These are phyloP conservation scores for Pseudachorutes palmiensis DNA, from an alignment of 1,140 invertebrate genomes.

Conservation along the genomic window DNA sequence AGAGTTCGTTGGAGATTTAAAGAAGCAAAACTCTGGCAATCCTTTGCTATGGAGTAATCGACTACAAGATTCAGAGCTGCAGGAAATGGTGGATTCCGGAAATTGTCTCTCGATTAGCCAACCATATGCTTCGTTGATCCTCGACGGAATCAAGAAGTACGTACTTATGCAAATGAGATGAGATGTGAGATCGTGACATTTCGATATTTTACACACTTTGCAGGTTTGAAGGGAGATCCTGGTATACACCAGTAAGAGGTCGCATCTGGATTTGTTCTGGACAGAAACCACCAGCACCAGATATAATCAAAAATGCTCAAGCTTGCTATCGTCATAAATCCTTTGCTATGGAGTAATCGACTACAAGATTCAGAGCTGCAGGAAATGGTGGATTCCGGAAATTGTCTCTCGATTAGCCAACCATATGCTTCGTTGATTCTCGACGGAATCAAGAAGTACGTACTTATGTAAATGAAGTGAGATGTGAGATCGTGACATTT, in stretches of 20 bases:
- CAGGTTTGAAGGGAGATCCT: slow-evolving; percentile 86
- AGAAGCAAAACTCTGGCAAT: slow-evolving; percentile 11
- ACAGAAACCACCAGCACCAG: slow-evolving; percentile 57
- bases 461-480: too few species aligned
- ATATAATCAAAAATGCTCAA: slow-evolving; percentile 64
- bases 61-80: slow-evolving; percentile 73
- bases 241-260: slow-evolving; percentile 85
- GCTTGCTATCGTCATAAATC: slow-evolving; percentile 48
- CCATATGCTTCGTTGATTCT: slow-evolving; percentile 89
- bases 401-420: slow-evolving; percentile 90
- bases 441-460: slow-evolving; percentile 81
- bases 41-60: slow-evolving; percentile 39
- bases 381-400: slow-evolving; percentile 79
- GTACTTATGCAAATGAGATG: too few species aligned
- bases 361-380: slow-evolving; percentile 76
- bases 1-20: slow-evolving; percentile 32
- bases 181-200: too few species aligned
- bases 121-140: slow-evolving; percentile 85
- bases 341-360: slow-evolving; percentile 39
- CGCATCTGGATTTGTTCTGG: slow-evolving; percentile 89
- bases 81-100: slow-evolving; percentile 81
- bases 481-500: too few species aligned
- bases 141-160: slow-evolving; percentile 84
- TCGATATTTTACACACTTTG: slow-evolving; percentile 24
- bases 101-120: slow-evolving; percentile 90